A percentile compares a stretch with the other conserved stretches of the same genome.
These are phyloP conservation scores for Aphelocoma californica DNA, from an alignment of 2,797 vertebrate genomes.

Conservation along the genomic window DNA sequence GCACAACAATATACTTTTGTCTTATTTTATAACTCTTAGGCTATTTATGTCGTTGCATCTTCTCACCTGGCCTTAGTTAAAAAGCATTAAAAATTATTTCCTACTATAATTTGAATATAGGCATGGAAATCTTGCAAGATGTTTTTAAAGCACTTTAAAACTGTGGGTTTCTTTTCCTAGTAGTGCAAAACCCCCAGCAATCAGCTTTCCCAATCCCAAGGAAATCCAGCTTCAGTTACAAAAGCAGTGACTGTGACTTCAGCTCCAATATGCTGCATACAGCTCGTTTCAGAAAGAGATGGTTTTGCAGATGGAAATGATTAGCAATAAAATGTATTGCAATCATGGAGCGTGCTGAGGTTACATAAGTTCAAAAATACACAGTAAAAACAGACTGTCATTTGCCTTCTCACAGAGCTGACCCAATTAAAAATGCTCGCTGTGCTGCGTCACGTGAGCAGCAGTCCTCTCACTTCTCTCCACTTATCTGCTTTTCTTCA, in stretches of 20 bases:
- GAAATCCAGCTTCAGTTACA: background rate
- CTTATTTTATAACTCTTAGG: background rate
- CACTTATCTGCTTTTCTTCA: background rate
- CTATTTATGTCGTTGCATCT: background rate
- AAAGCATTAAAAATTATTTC: background rate
- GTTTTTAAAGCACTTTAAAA: background rate
- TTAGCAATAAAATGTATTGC: slow-evolving; percentile 45
- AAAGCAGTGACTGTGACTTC: background rate
- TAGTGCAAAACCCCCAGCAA: background rate
- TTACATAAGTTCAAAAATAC: slow-evolving; percentile 55
- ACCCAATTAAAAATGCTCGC: slow-evolving; percentile 14
- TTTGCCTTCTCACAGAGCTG: background rate
- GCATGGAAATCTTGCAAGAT: background rate
- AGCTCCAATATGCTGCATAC: background rate
- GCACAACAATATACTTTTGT: background rate
- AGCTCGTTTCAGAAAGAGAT: background rate
- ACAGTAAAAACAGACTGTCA: slow-evolving; percentile 3
- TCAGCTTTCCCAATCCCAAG: background rate
- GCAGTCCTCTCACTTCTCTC: background rate
- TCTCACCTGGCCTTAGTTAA: background rate
- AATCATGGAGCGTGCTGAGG: slow-evolving; percentile 10
- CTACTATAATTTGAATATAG: background rate
- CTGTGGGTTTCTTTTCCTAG: background rate
- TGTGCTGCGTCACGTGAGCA: background rate
- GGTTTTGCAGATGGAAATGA: slow-evolving; percentile 43